A percentile compares a stretch with the other conserved stretches of the same genome.
phyloP scores from a whole-genome alignment of 2,888 invertebrate species.

The Serrognathus titanus region DNA sequence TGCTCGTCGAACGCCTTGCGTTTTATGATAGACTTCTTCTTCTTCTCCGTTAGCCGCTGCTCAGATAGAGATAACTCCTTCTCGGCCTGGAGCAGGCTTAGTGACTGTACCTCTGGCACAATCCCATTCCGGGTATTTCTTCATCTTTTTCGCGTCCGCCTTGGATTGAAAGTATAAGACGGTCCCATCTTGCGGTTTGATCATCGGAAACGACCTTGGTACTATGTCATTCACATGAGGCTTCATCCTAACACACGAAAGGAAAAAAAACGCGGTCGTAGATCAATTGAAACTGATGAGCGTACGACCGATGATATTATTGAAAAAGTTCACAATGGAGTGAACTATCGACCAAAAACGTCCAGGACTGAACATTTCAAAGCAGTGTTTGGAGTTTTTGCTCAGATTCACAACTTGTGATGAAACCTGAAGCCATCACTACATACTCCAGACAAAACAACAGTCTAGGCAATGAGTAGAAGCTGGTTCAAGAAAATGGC shows the following conservation, averaged over 20 bases:
- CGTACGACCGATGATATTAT: too few relatives aligned
- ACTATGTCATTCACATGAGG: constrained; percentile 5
- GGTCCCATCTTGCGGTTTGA: constrained; percentile 5
- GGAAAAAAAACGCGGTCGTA: not conserved
- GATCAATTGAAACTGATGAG: too few relatives aligned
- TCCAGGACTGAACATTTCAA: too few relatives aligned
- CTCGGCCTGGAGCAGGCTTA: constrained; percentile 37
- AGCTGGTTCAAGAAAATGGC: too few relatives aligned
- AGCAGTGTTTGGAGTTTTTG: too few relatives aligned
- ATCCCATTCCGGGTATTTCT: constrained; percentile 62
- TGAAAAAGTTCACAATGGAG: too few relatives aligned
- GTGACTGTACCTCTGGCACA: constrained; percentile 56
- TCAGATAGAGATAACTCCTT: not conserved
- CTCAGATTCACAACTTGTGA: too few relatives aligned
- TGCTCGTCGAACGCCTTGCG: constrained; percentile 3
- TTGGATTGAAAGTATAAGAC: constrained; percentile 11
- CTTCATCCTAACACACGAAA: not conserved
- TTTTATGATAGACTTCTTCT: not conserved
- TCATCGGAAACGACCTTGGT: constrained; percentile 10
- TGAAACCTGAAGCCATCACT: too few relatives aligned
- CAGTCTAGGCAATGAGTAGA: too few relatives aligned
- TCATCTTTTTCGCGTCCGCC: constrained; percentile 2
- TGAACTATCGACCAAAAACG: too few relatives aligned
- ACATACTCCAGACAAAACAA: too few relatives aligned
- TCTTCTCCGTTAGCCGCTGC: not conserved